Evolutionary conservation across 1,140 invertebrate genomes (phyloP).

Genomic region (Drosophila orena): DNA sequence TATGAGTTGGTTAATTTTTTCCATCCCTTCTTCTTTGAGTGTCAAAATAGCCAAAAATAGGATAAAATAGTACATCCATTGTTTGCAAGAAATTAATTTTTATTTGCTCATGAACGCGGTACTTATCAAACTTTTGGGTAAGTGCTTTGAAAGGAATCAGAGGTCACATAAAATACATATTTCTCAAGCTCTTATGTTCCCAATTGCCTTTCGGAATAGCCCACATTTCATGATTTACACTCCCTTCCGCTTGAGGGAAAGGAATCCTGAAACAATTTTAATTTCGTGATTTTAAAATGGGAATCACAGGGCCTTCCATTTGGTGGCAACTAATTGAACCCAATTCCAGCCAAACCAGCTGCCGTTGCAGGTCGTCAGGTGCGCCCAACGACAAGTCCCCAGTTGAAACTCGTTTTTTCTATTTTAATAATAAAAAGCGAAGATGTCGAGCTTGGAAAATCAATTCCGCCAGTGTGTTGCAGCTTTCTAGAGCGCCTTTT

Average conservation of each 20-base stretch:
- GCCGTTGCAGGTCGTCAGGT: conserved; percentile 59
- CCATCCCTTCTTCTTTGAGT: too few species aligned
- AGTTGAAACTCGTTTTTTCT: conserved; percentile 45
- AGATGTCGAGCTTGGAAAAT: conserved; percentile 49
- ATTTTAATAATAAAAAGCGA: conserved; percentile 59
- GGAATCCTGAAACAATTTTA: conserved; percentile 12
- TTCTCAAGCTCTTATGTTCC: not conserved
- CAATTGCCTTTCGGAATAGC: not conserved
- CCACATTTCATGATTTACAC: conserved; percentile 31
- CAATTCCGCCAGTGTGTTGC: conserved; percentile 54
- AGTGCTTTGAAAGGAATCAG: not conserved
- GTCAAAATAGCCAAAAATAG: too few species aligned
- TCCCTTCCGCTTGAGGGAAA: not conserved
- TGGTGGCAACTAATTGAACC: conserved; percentile 45
- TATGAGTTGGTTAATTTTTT: too few species aligned
- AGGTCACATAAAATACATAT: not conserved
- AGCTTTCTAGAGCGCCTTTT: conserved; percentile 19
- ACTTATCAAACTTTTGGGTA: too few species aligned
- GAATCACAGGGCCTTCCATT: conserved; percentile 20
- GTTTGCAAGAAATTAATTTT: too few species aligned
- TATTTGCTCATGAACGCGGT: too few species aligned
- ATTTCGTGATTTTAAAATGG: conserved; percentile 17
- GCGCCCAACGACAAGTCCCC: conserved; percentile 54
- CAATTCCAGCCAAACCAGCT: conserved; percentile 27
- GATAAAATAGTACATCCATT: not conserved